Evolutionary conservation across 1,140 invertebrate genomes (phyloP), one percentile per base, ranked within the genome.

Genomic region (Drosophila santomea): DNA sequence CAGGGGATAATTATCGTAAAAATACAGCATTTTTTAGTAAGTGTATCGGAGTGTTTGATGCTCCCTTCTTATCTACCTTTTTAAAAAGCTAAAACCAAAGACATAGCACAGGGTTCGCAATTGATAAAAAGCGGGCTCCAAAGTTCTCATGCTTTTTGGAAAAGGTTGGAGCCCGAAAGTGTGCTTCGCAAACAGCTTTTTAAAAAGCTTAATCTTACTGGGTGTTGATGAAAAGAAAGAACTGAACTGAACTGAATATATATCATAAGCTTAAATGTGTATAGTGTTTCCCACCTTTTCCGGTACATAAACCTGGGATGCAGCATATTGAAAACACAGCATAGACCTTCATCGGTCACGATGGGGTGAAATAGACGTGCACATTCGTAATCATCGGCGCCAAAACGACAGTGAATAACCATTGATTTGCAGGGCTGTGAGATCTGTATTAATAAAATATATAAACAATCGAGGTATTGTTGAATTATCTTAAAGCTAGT

Each of bases 321-420:
- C 2, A 97, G 93, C 63, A 95, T 94, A 88, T 97, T 97, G 75
- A 97, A 97, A 8, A 96, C 95, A 91, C 96, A 97, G 88, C 96
- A 97, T 0, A 96, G 93, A 0, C 96, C 96, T 90, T 97, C 96
- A 68, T 97, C 96, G 0, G 96, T 97, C 47, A 97, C 93, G 28
- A 95, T 94, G 1, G 95, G 94, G 88, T 96, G 95, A 90, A 97
- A 97, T 36, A 96, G 80, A 14, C 95, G 93, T 4, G 94, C 93
- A 78, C 96, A 97, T 17, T 94, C 93, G n/a, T 93, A 92, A 1
- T 89, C 80, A 8, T 93, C 93, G 0, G 94, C 94, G 61, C 95
- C 94, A 95, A 95, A 97, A 32, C 93, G 74, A 74, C 96, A 97
- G 14, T 92, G 71, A 43, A 94, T 92, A 8, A 97, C 79, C 94